These are phyloP conservation scores for Ginglymostoma cirratum DNA, from an alignment of 2,113 vertebrate species.

Conservation along the genomic window DNA sequence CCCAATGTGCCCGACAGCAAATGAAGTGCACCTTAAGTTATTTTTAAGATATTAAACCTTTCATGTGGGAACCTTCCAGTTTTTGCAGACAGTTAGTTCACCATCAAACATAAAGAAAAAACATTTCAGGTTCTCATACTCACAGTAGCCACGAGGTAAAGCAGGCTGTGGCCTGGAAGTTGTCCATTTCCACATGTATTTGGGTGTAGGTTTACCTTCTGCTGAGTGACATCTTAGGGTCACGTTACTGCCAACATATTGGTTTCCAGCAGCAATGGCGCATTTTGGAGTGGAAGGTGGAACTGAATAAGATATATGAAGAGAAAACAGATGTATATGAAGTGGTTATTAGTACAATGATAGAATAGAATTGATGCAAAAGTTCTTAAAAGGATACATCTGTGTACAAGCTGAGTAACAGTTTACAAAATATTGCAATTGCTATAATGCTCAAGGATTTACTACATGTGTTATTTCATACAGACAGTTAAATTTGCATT, in stretches of 20 bases:
- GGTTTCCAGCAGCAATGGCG: conserved; percentile 56
- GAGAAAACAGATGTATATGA: not conserved
- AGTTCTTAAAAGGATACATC: not conserved
- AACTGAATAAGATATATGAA: conserved; percentile 53
- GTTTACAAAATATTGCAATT: not conserved
- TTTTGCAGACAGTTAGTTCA: not conserved
- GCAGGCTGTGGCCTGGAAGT: conserved; percentile 56
- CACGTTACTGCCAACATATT: conserved; percentile 67
- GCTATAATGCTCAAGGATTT: not conserved
- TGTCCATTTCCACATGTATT: conserved; percentile 71
- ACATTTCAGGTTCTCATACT: conserved; percentile 54
- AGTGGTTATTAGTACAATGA: not conserved
- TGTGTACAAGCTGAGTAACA: not conserved
- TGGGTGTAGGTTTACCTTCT: conserved; percentile 70
- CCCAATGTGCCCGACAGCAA: not conserved
- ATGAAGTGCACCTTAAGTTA: not conserved
- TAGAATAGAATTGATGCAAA: not conserved
- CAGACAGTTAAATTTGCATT: no score
- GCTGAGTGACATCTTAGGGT: conserved; percentile 75
- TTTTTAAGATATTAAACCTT: not conserved
- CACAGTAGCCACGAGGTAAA: conserved; percentile 66
- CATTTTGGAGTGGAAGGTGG: conserved; percentile 75
- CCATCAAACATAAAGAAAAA: not conserved
- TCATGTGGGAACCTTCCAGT: not conserved
- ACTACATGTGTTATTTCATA: no score